Percentiles rank a stretch among this genome's conserved stretches.
Evolutionary conservation across 2,888 invertebrate species (phyloP).

Genomic region (Sesia apiformis): DNA sequence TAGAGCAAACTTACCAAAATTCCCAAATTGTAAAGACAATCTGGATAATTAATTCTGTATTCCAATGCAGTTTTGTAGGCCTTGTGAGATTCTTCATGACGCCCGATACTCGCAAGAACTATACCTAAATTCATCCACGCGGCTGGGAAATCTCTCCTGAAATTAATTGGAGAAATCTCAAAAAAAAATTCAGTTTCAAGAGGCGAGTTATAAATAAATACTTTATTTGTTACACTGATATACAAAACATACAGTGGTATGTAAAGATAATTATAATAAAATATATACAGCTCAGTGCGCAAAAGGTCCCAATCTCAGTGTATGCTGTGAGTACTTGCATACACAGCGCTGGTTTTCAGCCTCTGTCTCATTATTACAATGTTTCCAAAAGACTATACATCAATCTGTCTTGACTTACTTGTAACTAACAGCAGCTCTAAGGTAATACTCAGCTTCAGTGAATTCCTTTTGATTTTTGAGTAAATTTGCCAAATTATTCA

Average conservation of each 20-base stretch:
- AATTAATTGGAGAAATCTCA: neutral
- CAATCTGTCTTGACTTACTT: conserved; percentile 67
- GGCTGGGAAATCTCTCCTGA: conserved; percentile 89
- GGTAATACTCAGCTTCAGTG: conserved; percentile 81
- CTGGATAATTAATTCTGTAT: conserved; percentile 87
- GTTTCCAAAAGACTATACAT: too few relatives aligned
- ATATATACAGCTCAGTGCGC: too few relatives aligned
- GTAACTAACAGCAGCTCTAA: conserved; percentile 81
- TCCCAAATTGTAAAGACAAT: conserved; percentile 96
- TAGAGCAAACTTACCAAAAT: conserved; percentile 88
- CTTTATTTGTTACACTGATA: too few relatives aligned
- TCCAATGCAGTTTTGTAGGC: conserved; percentile 88
- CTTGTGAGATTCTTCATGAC: conserved; percentile 80
- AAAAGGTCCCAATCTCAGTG: too few relatives aligned
- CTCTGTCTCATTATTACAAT: too few relatives aligned
- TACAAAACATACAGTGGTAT: too few relatives aligned
- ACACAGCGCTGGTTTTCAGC: too few relatives aligned
- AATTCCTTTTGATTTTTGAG: conserved; percentile 80
- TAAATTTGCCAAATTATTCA: conserved; percentile 94
- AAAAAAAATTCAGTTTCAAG: too few relatives aligned
- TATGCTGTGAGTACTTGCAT: too few relatives aligned
- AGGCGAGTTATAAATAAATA: too few relatives aligned
- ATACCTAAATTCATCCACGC: conserved; percentile 99
- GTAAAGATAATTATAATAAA: too few relatives aligned
- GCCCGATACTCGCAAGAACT: conserved; percentile 83